Percentiles rank a stretch among this genome's conserved stretches.
Conservation (phyloP, 2,797 vertebrate genomes). For the Novumbra hubbsi region DNA sequence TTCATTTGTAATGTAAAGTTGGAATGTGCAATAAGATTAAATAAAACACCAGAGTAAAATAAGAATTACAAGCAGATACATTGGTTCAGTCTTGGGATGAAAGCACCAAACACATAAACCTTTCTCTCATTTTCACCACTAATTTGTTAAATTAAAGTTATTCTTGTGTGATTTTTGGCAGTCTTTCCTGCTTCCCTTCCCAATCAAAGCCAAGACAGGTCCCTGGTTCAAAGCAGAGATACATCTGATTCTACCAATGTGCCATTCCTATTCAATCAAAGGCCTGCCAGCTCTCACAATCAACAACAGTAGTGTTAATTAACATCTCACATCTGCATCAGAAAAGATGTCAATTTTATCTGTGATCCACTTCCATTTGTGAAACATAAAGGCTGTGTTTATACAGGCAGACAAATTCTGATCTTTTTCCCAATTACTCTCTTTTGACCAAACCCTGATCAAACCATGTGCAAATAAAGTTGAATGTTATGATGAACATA, state of each 20-base stretch:
- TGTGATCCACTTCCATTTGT: constrained; percentile 68
- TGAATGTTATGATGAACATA: too few relatives aligned
- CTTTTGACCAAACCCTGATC: too few relatives aligned
- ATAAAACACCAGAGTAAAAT: not conserved
- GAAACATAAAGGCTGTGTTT: constrained; percentile 42
- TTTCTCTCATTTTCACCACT: constrained; percentile 60
- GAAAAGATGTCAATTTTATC: constrained; percentile 70
- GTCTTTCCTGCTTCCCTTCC: constrained; percentile 74
- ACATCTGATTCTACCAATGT: constrained; percentile 64
- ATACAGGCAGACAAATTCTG: not conserved
- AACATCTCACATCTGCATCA: constrained; percentile 75
- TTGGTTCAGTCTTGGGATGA: constrained; percentile 25
- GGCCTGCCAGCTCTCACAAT: constrained; percentile 68
- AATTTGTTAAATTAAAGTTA: constrained; percentile 68
- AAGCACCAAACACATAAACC: constrained; percentile 39
- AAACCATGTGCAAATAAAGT: too few relatives aligned
- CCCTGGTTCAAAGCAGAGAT: constrained; percentile 67
- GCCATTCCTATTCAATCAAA: constrained; percentile 77
- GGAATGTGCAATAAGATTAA: not conserved
- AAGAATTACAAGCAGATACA: constrained; percentile 45
- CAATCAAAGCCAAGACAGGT: constrained; percentile 67
- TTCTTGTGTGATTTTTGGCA: constrained; percentile 73
- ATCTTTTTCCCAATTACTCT: too few relatives aligned
- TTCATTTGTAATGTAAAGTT: not conserved
- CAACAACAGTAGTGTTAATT: constrained; percentile 82